Evolutionary conservation across 2,888 invertebrate species (phyloP).

Genomic region (Drosophila limbata): DNA sequence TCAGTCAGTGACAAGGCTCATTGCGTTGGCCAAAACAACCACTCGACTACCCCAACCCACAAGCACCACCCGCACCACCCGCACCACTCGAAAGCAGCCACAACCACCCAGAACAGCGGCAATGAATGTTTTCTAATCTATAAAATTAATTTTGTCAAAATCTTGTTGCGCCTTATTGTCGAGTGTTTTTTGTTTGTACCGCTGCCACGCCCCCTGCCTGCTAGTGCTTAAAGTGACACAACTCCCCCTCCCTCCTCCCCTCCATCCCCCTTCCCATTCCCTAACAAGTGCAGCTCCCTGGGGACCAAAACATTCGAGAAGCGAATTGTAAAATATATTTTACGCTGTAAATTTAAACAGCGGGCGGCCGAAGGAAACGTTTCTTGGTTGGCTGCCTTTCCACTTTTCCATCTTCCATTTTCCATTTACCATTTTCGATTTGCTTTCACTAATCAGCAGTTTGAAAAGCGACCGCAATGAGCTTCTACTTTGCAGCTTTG

Average conservation of each 20-base stretch:
- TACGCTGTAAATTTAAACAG: conserved; percentile 58
- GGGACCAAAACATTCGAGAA: conserved; percentile 25
- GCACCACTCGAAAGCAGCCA: neutral
- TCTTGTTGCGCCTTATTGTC: conserved; percentile 48
- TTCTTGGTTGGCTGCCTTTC: conserved; percentile 51
- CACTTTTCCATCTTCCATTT: conserved; percentile 21
- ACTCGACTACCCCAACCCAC: neutral
- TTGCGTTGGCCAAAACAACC: conserved; percentile 2
- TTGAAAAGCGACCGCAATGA: conserved; percentile 43
- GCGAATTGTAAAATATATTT: conserved; percentile 71
- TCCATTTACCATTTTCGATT: conserved; percentile 16
- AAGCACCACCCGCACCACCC: neutral
- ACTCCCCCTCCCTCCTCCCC: neutral
- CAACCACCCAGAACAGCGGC: conserved; percentile 1
- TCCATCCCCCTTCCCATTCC: neutral
- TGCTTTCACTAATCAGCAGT: conserved; percentile 58
- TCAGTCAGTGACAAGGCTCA: neutral
- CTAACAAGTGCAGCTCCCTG: conserved; percentile 39
- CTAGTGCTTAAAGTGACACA: conserved; percentile 19
- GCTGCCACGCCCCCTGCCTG: conserved; percentile 5
- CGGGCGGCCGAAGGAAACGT: conserved; percentile 1
- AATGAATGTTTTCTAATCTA: conserved; percentile 74
- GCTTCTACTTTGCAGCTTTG: conserved; percentile 32
- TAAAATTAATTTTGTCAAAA: conserved; percentile 78
- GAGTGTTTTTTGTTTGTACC: conserved; percentile 45